Base-by-base conservation (phyloP, 1,140 invertebrate genomes). In the Drosophila aff. region DNA sequence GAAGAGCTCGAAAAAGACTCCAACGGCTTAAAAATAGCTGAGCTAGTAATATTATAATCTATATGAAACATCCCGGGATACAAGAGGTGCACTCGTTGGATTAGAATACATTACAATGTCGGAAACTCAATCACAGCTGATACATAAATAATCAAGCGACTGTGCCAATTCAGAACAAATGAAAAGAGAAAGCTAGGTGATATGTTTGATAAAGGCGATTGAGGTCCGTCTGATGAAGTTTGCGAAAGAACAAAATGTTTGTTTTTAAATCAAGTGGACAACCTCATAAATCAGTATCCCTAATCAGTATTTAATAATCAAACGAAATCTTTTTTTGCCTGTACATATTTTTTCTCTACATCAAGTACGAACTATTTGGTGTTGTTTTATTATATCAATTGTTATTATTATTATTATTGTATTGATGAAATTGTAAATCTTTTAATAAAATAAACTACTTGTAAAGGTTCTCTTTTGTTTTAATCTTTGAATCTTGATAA, bases 21-120 rank as follows among this genome's bases (percentile, higher is more conserved):
- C 36, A 41, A 41, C 26, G 15, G 28, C 52, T 59, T 72, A 21
- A 41, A 57, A 60, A 43, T 49, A 59, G 44, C 44, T 38, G 41
- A 18, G 26, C 11, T 23, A 57, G 18, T 21, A 50, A 23, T 23
- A 21, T 46, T 36, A 36, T 49, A 44, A 44, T 21, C 9, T 21
- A 11, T 49, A 61, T 61, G 40, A 18, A 49, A 46, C 9, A 31
- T 3, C 8, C 18, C 33, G 18, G 9, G 18, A 26, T 18, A 26
- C 8, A 44, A 65, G 33, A 8, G 16, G 33, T 41, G 1, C 23
- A 36, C 16, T 3, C 31, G n/a, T 10, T 23, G 9, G 15, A 21
- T 18, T 64, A 60, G 5, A 10, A 11, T 46, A 23, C 23, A 33
- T n/a, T 18, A 10, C 3, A 33, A 18, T 36, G 16, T 47, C 1